Evolutionary conservation across 2,797 vertebrate species (phyloP), one percentile per base, ranked within the genome.

Genomic region (Tamandua tetradactyla): DNA sequence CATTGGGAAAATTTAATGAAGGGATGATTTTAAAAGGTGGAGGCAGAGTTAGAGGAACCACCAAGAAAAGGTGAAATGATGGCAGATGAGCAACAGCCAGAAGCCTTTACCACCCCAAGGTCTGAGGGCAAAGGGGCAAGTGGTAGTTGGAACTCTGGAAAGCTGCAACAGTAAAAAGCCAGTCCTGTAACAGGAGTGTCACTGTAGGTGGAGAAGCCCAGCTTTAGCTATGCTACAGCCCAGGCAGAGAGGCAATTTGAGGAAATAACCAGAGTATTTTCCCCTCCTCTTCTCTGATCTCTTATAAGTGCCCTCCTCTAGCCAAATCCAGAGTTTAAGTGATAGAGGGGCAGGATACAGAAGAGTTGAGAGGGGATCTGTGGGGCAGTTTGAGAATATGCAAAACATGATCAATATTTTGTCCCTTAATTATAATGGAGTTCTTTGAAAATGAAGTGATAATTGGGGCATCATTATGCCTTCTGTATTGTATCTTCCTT

Each of bases 391-490:
- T 30, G 71, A 74, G 40, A 44, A 44, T 44, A 47, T 25, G 13
- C 14, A 44, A 55, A 55, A 3, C 17, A 17, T 13, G 10, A 47
- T 47, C 17, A 18, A 12, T 47, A 13, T 12, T 13, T 13, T 84
- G 27, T 30, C 42, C 55, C 35, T 64, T 64, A 69, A 66, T 64
- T 52, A 11, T 11, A 42, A 80, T 23, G 1, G 20, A 72, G 18
- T 37, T 74, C 74, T 2, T 90, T 90, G 71, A 59, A 91, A 93
- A 84, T 47, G n/a, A 91, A 37, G 9, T 47, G 83, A 9, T 86
- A 74, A 69, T 88, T 93, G 61, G 49, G 52, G 86, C 37, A 86
- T 42, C 1, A 2, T 27, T 68, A 17, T 80, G 40, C 9, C 71
- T 35, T 68, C 72, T 44, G n/a, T 27, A 9, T 68, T 68, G 15